Conservation (phyloP, 2,113 vertebrate species). For the Pseudopipra pipra region DNA sequence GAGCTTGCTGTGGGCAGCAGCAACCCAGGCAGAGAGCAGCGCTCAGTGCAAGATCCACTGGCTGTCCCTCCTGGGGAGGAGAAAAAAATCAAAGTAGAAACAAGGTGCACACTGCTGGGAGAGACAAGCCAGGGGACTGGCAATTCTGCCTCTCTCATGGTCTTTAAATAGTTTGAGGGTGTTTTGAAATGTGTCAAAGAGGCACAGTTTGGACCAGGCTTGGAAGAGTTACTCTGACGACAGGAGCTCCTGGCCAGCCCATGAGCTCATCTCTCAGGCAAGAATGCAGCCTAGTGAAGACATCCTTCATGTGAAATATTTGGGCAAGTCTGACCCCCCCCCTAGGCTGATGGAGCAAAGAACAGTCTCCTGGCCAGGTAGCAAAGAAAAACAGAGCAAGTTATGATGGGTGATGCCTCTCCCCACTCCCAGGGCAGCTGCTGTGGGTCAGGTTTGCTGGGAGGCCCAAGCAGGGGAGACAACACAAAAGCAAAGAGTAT, state of each 20-base stretch:
- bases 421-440: not conserved
- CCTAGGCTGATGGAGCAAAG: not conserved
- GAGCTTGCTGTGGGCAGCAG: not conserved
- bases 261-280: not conserved
- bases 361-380: not conserved
- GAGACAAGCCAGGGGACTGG: not conserved
- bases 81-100: not conserved
- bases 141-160: not conserved
- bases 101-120: not conserved
- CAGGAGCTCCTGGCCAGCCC: not conserved
- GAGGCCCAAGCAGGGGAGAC: not conserved
- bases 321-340: not conserved
- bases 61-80: not conserved
- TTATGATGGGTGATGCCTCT: not conserved
- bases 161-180: not conserved
- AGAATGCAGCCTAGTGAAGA: not conserved
- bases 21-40: not conserved
- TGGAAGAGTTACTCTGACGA: not conserved
- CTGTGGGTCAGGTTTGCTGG: not conserved
- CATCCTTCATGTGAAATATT: not conserved
- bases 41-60: not conserved
- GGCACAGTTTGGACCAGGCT: not conserved
- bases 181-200: not conserved
- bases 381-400: not conserved
- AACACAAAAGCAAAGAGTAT: not conserved